phyloP scores from a whole-genome alignment of 2,888 invertebrate genomes.

The Calameuta idolon region DNA sequence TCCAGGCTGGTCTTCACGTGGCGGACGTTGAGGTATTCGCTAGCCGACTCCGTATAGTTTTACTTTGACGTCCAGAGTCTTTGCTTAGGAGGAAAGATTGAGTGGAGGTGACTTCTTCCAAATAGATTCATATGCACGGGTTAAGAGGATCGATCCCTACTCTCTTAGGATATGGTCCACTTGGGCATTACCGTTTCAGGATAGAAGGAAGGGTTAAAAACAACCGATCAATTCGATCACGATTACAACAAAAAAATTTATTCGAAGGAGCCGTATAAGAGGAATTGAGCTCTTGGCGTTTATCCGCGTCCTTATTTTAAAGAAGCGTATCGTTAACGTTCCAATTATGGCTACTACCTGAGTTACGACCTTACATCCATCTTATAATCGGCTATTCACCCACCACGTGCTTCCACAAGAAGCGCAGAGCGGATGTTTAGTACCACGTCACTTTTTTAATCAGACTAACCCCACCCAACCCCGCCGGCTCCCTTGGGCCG shows the following conservation, averaged over 20 bases:
- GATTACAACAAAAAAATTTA: neutral
- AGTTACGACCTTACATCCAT: neutral
- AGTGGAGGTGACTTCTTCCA: neutral
- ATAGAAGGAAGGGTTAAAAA: neutral
- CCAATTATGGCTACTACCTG: neutral
- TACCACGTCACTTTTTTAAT: slow-evolving; percentile 29
- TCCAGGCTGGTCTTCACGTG: neutral
- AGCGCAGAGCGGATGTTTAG: slow-evolving; percentile 28
- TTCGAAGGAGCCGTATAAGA: neutral
- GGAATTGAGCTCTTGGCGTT: neutral
- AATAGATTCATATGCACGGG: neutral
- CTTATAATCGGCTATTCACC: slow-evolving; percentile 5
- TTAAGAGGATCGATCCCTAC: neutral
- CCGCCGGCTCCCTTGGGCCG: slow-evolving; percentile 11
- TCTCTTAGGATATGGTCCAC: neutral
- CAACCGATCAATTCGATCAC: no score
- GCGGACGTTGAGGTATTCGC: neutral
- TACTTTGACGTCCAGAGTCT: neutral
- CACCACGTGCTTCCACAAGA: slow-evolving; percentile 19
- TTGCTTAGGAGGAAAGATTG: neutral
- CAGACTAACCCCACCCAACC: slow-evolving; percentile 16
- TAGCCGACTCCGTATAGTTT: neutral
- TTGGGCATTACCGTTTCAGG: neutral
- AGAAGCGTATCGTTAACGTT: neutral
- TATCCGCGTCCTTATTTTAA: neutral